phyloP scores from a whole-genome alignment of 2,797 vertebrate genomes.

The Poecilia wingei region DNA sequence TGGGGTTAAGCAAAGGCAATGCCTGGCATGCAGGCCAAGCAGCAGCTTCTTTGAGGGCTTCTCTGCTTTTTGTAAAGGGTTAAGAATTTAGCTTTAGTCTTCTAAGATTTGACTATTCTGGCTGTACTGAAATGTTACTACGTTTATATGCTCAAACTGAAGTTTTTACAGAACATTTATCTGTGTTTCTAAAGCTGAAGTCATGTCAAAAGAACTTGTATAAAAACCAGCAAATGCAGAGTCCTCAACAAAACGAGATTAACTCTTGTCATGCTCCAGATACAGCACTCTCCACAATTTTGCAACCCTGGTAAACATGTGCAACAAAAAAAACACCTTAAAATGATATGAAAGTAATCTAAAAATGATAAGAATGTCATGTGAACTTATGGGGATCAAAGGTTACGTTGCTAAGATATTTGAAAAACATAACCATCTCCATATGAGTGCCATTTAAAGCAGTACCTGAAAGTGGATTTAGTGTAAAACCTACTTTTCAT shows the following conservation, averaged over 20 bases:
- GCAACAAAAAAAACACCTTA: neutral
- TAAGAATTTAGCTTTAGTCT: slow-evolving; percentile 31
- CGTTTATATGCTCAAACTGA: neutral
- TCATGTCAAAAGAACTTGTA: neutral
- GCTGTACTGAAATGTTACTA: slow-evolving; percentile 21
- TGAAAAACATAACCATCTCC: neutral
- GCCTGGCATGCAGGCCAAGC: slow-evolving; percentile 65
- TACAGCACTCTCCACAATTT: neutral
- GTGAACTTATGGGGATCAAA: neutral
- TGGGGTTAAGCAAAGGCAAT: slow-evolving; percentile 72
- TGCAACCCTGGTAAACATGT: slow-evolving; percentile 5
- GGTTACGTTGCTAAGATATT: neutral
- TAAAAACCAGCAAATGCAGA: neutral
- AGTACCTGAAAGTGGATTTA: neutral
- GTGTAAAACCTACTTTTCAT: neutral
- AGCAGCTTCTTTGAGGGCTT: slow-evolving; percentile 68
- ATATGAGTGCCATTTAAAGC: neutral
- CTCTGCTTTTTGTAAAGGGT: slow-evolving; percentile 59
- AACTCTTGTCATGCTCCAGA: neutral
- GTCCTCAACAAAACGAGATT: neutral
- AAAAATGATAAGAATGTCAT: neutral
- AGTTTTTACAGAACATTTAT: neutral
- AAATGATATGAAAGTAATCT: neutral
- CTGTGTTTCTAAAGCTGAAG: slow-evolving; percentile 10
- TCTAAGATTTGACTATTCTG: slow-evolving; percentile 19